Conservation (phyloP, 2,113 vertebrate species). For the Pelobates fuscus region DNA sequence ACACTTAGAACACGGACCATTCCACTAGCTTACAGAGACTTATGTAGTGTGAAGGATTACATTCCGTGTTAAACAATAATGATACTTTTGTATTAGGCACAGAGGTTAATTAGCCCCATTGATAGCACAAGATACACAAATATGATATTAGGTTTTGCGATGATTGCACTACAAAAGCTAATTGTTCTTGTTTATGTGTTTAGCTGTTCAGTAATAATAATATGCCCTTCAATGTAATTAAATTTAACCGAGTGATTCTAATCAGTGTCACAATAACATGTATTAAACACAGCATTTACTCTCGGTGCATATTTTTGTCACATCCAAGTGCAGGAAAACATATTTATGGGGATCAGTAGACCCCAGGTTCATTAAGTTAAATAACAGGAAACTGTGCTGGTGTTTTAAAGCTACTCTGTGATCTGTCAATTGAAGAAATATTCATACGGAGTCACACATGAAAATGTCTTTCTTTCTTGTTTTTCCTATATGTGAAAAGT, state of each 20-base stretch:
- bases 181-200: slow-evolving; percentile 68
- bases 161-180: slow-evolving; percentile 58
- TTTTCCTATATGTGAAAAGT: too few species aligned
- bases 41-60: slow-evolving; percentile 67
- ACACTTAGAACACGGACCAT: slow-evolving; percentile 54
- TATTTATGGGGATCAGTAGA: slow-evolving; percentile 1
- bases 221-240: slow-evolving; percentile 66
- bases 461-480: too few species aligned
- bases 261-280: slow-evolving; percentile 52
- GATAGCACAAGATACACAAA: slow-evolving; percentile 59
- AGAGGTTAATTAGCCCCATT: slow-evolving; percentile 71
- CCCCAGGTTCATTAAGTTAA: background rate
- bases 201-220: slow-evolving; percentile 64
- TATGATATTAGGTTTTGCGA: slow-evolving; percentile 68
- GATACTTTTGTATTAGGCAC: slow-evolving; percentile 69
- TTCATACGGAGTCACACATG: too few species aligned
- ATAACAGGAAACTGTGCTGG: background rate
- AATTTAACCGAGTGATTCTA: slow-evolving; percentile 53
- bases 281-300: slow-evolving; percentile 50
- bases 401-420: background rate
- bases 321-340: slow-evolving; percentile 1
- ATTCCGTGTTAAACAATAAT: slow-evolving; percentile 62
- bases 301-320: slow-evolving; percentile 5
- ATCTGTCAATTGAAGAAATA: background rate
- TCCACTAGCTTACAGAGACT: slow-evolving; percentile 58